Evolutionary conservation across 2,888 invertebrate genomes (phyloP), one percentile per base, ranked within the genome.

Genomic region (Calliphora vomitoria): DNA sequence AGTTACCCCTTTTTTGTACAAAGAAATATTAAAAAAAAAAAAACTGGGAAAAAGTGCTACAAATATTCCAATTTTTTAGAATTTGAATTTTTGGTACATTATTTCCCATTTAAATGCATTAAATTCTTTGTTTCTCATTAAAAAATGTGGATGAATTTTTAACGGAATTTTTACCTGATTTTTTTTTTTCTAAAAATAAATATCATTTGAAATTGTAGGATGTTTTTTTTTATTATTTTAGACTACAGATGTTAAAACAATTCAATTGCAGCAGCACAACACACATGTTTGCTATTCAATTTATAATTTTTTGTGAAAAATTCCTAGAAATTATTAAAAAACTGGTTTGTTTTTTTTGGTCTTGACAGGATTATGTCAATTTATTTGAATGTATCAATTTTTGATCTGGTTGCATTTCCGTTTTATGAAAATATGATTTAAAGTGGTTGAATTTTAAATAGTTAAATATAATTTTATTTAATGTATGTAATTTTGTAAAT

Each of bases 131-230:
- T 78, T 78, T 64, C 64, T 71, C 64, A 58, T 72, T 74, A 31
- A 53, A 8, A 69, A 60, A 44, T 79, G 47, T 55, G 15, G n/a
- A 31, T 38, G 25, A 69, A 47, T 41, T 53, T 85, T 71, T 76
- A 75, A 75, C 50, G 53, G 60, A 74, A 62, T 75, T 69, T 69
- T 80, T 80, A 85, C 74, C 85, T 81, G 64, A 71, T 44, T 69
- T 85, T 80, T 75, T 50, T 74, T 76, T 82, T 55, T 50, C n/a
- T 55, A 8, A 6, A 0, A 44, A 76, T 69, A 60, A 41, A 68
- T 53, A 76, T 50, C 41, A 76, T 62, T 68, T 76, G 11, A 20
- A 75, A 25, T 38, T 35, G 1, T 20, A 66, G 44, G n/a, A n/a
- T 35, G 13, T 47, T 47, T 31, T 38, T 38, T 81, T 71, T 47